Percentiles rank a stretch among this genome's conserved stretches.
Conservation (phyloP, 2,797 vertebrate genomes). For the Peromyscus aztecus region DNA sequence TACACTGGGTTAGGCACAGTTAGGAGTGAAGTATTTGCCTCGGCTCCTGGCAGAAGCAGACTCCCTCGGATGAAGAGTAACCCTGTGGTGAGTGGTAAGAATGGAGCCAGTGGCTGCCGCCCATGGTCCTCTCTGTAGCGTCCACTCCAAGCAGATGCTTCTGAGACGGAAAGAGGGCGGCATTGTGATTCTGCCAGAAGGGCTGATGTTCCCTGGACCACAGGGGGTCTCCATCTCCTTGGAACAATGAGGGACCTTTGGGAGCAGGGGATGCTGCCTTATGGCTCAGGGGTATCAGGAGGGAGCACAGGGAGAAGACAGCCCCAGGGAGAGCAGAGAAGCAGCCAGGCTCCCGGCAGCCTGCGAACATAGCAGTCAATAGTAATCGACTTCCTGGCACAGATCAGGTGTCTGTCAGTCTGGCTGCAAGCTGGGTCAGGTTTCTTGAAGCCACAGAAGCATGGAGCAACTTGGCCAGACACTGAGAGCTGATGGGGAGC, state of each 20-base stretch:
- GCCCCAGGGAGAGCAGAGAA: not conserved
- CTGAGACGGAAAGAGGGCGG: not conserved
- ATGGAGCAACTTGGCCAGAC: not conserved
- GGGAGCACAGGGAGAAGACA: too few species aligned
- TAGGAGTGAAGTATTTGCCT: not conserved
- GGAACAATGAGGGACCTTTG: not conserved
- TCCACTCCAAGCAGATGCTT: not conserved
- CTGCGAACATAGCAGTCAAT: not conserved
- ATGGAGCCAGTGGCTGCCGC: not conserved
- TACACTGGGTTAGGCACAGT: not conserved
- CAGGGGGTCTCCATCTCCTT: not conserved
- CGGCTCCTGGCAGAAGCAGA: not conserved
- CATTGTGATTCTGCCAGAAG: not conserved
- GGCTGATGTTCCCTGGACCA: not conserved
- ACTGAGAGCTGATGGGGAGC: not conserved
- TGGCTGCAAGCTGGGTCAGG: not conserved
- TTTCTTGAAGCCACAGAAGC: not conserved
- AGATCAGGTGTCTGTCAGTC: fast-evolving
- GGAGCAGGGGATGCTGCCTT: not conserved
- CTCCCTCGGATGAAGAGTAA: not conserved
- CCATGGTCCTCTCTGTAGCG: not conserved
- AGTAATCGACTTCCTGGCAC: not conserved
- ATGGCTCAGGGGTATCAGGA: not conserved
- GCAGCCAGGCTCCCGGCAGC: fast-evolving
- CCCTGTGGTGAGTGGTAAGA: not conserved